phyloP scores from a whole-genome alignment of 2,888 invertebrate genomes.

The Crematogaster levior region DNA sequence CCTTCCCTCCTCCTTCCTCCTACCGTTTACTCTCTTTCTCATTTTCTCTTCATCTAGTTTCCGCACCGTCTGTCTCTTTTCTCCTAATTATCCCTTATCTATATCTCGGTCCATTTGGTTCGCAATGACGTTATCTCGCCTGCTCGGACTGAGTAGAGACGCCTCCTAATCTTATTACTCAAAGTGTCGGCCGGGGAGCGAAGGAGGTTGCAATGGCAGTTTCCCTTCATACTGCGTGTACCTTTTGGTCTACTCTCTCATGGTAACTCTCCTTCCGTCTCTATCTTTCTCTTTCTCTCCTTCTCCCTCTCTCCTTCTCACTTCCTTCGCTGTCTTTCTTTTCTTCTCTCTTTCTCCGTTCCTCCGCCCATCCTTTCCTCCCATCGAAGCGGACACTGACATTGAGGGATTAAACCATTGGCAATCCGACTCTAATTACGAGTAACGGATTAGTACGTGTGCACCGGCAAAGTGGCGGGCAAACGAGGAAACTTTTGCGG shows the following conservation, averaged over 20 bases:
- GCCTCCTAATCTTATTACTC: constrained; percentile 84
- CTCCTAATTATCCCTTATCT: constrained; percentile 85
- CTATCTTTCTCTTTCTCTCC: constrained; percentile 33
- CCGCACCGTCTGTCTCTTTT: constrained; percentile 79
- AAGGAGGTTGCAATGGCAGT: constrained; percentile 80
- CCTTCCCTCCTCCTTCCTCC: constrained; percentile 11
- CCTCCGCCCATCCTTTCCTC: constrained; percentile 30
- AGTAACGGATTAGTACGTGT: constrained; percentile 84
- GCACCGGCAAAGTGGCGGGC: constrained; percentile 72
- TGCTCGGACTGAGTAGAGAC: constrained; percentile 75
- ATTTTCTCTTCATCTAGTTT: constrained; percentile 59
- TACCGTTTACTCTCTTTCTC: constrained; percentile 60
- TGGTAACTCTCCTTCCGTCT: constrained; percentile 17
- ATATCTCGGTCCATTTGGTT: constrained; percentile 85
- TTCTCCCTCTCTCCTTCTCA: constrained; percentile 37
- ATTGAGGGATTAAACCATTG: constrained; percentile 85
- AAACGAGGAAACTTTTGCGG: constrained; percentile 82
- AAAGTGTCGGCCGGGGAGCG: constrained; percentile 81
- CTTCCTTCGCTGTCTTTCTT: constrained; percentile 35
- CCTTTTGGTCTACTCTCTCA: constrained; percentile 55
- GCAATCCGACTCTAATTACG: constrained; percentile 85
- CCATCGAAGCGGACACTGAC: constrained; percentile 72
- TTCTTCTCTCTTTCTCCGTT: background rate
- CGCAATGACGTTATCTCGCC: constrained; percentile 84
- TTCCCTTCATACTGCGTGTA: constrained; percentile 75